Percentiles rank a stretch among this genome's conserved stretches.
Evolutionary conservation across 2,797 vertebrate species (phyloP).

Genomic region (Cyclura pinguis): DNA sequence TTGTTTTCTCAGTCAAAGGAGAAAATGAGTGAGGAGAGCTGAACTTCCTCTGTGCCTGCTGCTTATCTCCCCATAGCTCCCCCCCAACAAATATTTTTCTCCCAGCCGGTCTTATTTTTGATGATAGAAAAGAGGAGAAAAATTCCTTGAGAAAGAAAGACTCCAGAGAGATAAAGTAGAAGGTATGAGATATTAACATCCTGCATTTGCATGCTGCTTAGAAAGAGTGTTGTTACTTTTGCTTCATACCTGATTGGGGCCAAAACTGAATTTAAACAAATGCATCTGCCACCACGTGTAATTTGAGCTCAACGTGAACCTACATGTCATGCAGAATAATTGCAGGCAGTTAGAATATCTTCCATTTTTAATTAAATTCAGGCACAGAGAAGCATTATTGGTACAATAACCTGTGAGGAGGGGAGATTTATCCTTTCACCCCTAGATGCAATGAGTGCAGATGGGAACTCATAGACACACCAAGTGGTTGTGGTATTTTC

Average conservation of each 20-base stretch:
- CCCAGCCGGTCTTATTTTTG: neutral
- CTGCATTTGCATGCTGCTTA: neutral
- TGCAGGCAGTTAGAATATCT: neutral
- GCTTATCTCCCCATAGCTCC: neutral
- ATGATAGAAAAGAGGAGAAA: neutral
- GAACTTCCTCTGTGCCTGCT: too few relatives aligned
- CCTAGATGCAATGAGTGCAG: neutral
- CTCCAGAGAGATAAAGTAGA: neutral
- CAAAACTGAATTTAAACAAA: neutral
- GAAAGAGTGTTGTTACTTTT: neutral
- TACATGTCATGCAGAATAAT: neutral
- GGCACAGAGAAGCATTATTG: neutral
- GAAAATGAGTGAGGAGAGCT: neutral
- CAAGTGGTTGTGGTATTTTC: neutral
- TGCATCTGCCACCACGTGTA: neutral
- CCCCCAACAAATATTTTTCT: neutral
- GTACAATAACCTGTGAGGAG: neutral
- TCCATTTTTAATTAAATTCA: neutral
- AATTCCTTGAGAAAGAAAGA: neutral
- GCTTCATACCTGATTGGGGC: neutral
- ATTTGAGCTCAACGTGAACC: neutral
- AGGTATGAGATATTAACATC: too few relatives aligned
- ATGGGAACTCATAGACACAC: neutral
- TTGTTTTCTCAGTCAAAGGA: neutral
- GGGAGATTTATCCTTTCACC: neutral